These are phyloP conservation scores for Neolamprologus brichardi DNA, from an alignment of 2,113 vertebrate species.

Conservation along the genomic window DNA sequence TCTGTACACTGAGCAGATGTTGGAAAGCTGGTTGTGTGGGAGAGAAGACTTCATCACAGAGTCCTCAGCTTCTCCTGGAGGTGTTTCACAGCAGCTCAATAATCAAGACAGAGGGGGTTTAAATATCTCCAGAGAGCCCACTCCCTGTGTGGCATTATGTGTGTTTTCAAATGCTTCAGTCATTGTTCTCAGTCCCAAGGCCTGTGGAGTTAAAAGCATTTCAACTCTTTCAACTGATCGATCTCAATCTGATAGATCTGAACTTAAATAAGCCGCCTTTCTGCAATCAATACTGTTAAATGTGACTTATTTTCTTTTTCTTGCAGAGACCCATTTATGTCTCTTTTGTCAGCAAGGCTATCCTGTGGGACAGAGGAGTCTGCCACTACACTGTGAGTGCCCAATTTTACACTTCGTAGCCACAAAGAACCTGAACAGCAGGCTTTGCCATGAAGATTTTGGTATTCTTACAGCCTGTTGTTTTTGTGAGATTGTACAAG, in stretches of 20 bases:
- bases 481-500: not conserved
- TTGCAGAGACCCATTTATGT: slow-evolving; percentile 55
- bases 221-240: not conserved
- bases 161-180: not conserved
- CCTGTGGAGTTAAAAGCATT: not conserved
- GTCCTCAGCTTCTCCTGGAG: not conserved
- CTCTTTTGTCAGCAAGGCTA: slow-evolving; percentile 57
- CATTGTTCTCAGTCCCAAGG: not conserved
- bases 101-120: slow-evolving; percentile 40
- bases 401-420: not conserved
- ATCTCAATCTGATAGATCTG: not conserved
- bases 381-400: slow-evolving; percentile 3
- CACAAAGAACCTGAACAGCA: not conserved
- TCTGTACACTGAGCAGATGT: slow-evolving; percentile 36
- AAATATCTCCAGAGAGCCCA: slow-evolving; percentile 15
- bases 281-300: not conserved
- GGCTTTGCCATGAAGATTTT: not conserved
- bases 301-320: not conserved
- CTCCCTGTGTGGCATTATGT: slow-evolving; percentile 2
- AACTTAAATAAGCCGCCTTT: not conserved
- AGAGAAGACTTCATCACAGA: slow-evolving; percentile 39
- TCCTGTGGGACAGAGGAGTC: slow-evolving; percentile 58
- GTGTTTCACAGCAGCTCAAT: slow-evolving; percentile 1
- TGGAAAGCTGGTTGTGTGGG: slow-evolving; percentile 14
- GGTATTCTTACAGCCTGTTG: not conserved